Base-by-base conservation (phyloP, 2,113 vertebrate species). In the Esox niger region DNA sequence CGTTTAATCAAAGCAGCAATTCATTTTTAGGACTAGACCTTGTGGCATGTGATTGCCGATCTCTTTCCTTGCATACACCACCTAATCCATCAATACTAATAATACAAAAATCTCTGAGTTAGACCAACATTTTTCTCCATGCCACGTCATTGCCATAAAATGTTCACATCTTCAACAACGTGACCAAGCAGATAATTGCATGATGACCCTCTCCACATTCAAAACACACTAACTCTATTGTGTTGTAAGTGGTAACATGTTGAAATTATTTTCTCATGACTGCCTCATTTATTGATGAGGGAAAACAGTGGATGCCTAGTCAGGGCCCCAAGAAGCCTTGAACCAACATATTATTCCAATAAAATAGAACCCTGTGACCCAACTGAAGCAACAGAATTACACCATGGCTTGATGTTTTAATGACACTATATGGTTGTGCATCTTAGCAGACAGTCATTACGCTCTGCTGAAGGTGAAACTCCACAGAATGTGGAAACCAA, bases 161-260 rank as follows among this genome's bases (percentile, higher is more conserved):
- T 52, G 69, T 66, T 64, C 68, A 57, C 69, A 27, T 66, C 75
- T 74, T 71, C 63, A 66, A 32, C 55, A 67, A 67, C 32, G 64
- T 32, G 47, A 75, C 71, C 65, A 74, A 71, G 54, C 69, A 65
- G 66, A 30, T 61, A 56, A 29, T 26, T 15, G 46, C 69, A 59
- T 61, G 72, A 74, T 79, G 75, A 77, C 62, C 65, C 60, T 21
- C 55, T 27, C 30, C 77, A 85, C 72, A 84, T 81, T 15, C 38
- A 43, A 10, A 43, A 43, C 17, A 43, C 38, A 80, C 1, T n/a
- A n/a, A 11, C 55, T 32, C 68, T 29, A 81, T 83, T 86, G 80
- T 88, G 27, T 32, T 75, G 21, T 56, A 65, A 72, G 46, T 31
- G 70, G 43, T 49, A 32, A 23, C 60, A 60, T 62, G 67, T 68